Evolutionary conservation across 2,113 vertebrate species (phyloP).

Genomic region (Epinephelus lanceolatus): DNA sequence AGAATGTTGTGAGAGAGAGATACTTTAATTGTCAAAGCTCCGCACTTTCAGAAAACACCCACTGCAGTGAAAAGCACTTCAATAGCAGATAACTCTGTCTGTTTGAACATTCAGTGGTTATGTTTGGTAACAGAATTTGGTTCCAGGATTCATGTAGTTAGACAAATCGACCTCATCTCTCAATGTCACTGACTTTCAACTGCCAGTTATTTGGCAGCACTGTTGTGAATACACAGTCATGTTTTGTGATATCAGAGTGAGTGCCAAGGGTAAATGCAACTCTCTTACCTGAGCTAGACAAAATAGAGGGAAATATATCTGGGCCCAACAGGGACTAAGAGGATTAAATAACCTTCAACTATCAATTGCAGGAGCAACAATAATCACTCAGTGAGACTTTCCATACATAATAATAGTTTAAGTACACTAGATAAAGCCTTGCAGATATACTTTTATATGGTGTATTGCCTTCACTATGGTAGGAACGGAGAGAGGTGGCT

Average conservation of each 20-base stretch:
- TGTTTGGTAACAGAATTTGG: constrained; percentile 16
- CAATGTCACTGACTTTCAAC: constrained; percentile 37
- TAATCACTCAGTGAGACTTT: constrained; percentile 53
- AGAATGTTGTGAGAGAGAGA: constrained; percentile 52
- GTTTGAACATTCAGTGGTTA: constrained; percentile 14
- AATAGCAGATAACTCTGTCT: constrained; percentile 9
- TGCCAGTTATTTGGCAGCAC: constrained; percentile 41
- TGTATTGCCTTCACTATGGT: constrained; percentile 5
- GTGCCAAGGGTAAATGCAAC: constrained; percentile 43
- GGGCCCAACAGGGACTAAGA: constrained; percentile 45
- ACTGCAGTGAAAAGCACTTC: constrained; percentile 34
- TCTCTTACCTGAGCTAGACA: constrained; percentile 52
- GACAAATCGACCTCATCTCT: constrained; percentile 41
- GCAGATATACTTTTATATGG: constrained; percentile 27
- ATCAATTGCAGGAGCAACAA: constrained; percentile 48
- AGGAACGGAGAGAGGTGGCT: constrained; percentile 6
- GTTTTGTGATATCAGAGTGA: constrained; percentile 39
- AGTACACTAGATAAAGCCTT: constrained; percentile 42
- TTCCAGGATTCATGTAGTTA: constrained; percentile 21
- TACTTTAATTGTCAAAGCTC: constrained; percentile 41
- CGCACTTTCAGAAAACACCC: constrained; percentile 41
- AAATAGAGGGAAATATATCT: constrained; percentile 49
- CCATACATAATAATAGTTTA: constrained; percentile 50
- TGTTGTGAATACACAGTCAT: constrained; percentile 27
- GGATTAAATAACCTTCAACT: constrained; percentile 72